Evolutionary conservation across 2,797 vertebrate genomes (phyloP).

Genomic region (Phataginus tetradactyla): DNA sequence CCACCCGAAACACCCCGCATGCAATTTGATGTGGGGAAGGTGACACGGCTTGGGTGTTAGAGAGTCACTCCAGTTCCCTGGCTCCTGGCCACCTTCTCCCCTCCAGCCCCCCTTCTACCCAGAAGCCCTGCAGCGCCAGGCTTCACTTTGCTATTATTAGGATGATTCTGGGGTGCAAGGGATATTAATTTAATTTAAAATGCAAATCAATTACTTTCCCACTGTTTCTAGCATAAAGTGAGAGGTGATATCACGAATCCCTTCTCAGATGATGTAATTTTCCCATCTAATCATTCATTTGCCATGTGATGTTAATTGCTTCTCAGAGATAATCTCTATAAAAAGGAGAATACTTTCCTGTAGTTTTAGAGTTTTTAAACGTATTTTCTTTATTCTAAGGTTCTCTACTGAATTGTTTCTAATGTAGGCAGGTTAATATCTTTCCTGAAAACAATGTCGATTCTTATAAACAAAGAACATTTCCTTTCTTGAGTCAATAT

Average conservation of each 20-base stretch:
- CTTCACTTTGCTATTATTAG: background rate
- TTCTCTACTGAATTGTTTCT: background rate
- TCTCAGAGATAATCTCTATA: background rate
- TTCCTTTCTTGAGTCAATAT: background rate
- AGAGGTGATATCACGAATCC: background rate
- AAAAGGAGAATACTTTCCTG: background rate
- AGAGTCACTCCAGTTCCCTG: no score
- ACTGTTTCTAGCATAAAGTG: background rate
- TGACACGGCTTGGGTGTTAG: no score
- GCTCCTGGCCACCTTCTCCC: rapidly evolving
- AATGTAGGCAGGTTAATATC: background rate
- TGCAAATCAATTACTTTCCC: background rate
- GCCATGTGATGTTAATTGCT: background rate
- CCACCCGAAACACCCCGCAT: rapidly evolving
- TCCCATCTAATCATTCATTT: background rate
- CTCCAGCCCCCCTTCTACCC: background rate
- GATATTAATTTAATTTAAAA: background rate
- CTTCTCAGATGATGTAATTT: background rate
- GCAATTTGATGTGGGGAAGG: background rate
- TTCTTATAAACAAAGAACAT: background rate
- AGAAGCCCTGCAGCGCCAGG: rapidly evolving
- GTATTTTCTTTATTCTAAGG: background rate
- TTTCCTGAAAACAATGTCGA: background rate
- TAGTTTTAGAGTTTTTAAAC: background rate
- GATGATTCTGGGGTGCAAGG: background rate